These are phyloP conservation scores for Paramuricea clavata DNA, from an alignment of 92 coral and sea anemone genomes.

Conservation along the genomic window DNA sequence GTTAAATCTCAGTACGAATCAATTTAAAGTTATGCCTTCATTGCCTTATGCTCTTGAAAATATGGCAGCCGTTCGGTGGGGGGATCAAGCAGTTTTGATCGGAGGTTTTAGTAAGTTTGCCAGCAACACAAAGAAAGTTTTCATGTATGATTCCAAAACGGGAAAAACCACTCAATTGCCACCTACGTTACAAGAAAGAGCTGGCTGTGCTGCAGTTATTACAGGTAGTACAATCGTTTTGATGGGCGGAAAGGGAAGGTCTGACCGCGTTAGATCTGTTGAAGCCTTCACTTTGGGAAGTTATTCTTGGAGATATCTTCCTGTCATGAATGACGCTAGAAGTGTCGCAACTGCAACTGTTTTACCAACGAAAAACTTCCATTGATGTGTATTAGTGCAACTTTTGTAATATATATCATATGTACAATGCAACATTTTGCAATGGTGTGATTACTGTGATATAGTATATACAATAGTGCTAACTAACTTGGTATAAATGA, in stretches of 20 bases:
- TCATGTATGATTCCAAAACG: background rate
- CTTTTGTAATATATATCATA: too few relatives aligned
- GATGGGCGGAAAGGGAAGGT: background rate
- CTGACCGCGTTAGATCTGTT: background rate
- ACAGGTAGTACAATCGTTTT: background rate
- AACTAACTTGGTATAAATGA: too few relatives aligned
- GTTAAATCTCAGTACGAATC: background rate
- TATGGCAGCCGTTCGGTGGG: constrained; percentile 1
- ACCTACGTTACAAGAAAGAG: background rate
- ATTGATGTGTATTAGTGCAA: background rate
- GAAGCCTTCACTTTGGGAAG: background rate
- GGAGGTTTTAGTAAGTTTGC: background rate
- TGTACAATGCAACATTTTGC: too few relatives aligned
- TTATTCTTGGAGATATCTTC: background rate
- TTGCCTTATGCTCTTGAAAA: background rate
- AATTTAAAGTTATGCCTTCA: background rate
- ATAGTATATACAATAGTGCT: too few relatives aligned
- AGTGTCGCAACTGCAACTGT: background rate
- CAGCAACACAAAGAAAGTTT: background rate
- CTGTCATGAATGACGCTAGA: background rate
- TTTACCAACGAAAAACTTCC: background rate
- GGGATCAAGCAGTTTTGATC: background rate
- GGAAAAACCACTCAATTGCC: background rate
- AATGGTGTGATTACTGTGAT: too few relatives aligned
- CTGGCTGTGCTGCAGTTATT: background rate